These are phyloP conservation scores for Cerastis leucographa DNA, from an alignment of 2,888 invertebrate genomes.

Conservation along the genomic window DNA sequence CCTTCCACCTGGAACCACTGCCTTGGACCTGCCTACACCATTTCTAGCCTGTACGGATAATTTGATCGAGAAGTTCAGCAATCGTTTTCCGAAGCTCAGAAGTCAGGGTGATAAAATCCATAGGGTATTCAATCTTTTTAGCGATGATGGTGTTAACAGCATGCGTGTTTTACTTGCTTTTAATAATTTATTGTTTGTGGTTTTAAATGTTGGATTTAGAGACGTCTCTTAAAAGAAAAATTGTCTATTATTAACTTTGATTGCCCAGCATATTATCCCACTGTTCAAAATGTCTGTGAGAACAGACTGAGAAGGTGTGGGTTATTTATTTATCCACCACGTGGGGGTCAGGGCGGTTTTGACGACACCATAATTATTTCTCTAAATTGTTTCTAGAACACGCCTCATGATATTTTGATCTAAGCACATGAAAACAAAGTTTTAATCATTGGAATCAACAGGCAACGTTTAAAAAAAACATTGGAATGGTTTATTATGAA, in stretches of 20 bases:
- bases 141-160: conserved; percentile 65
- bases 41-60: conserved; percentile 78
- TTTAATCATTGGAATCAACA: no score
- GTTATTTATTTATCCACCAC: not conserved
- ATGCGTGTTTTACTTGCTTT: conserved; percentile 52
- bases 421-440: not conserved
- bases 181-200: conserved; percentile 18
- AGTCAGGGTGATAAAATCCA: conserved; percentile 91
- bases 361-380: not conserved
- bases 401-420: not conserved
- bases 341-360: not conserved
- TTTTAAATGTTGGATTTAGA: not conserved
- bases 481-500: not conserved
- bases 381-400: not conserved
- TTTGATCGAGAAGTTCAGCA: conserved; percentile 88
- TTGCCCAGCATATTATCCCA: not conserved
- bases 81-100: conserved; percentile 86
- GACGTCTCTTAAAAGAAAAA: not conserved
- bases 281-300: not conserved
- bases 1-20: conserved; percentile 77
- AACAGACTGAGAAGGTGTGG: not conserved
- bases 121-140: conserved; percentile 87
- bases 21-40: conserved; percentile 71
- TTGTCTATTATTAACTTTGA: not conserved
- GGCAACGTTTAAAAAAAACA: no score